These are phyloP conservation scores for Syngnathus floridae DNA, from an alignment of 2,113 vertebrate genomes.

Conservation along the genomic window DNA sequence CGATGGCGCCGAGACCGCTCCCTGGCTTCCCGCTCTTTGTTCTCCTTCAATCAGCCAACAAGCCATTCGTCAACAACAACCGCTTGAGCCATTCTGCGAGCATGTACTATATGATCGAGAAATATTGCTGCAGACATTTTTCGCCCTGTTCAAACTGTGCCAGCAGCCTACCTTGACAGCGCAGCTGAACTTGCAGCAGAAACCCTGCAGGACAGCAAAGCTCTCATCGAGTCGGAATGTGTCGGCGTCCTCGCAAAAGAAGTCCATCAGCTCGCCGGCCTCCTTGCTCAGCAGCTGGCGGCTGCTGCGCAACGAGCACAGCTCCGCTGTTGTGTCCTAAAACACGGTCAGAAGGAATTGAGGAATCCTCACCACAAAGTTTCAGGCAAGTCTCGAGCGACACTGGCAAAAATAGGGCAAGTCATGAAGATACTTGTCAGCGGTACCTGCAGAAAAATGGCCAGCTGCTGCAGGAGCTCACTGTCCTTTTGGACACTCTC, in stretches of 20 bases:
- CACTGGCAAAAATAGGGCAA: neutral
- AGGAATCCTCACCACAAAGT: neutral
- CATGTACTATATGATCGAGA: no score
- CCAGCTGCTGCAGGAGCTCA: slow-evolving; percentile 50
- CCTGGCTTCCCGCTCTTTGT: slow-evolving; percentile 74
- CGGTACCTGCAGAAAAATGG: slow-evolving; percentile 52
- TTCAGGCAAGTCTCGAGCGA: neutral
- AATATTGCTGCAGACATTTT: no score
- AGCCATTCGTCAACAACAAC: neutral
- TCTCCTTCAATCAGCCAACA: slow-evolving; percentile 70
- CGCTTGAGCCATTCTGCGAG: neutral
- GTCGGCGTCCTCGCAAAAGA: slow-evolving; percentile 58
- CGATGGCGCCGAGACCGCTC: slow-evolving; percentile 71
- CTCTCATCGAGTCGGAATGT: slow-evolving; percentile 52
- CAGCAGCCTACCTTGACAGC: slow-evolving; percentile 34
- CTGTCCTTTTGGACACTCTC: slow-evolving; percentile 37
- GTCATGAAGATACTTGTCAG: neutral
- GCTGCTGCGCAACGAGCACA: slow-evolving; percentile 18
- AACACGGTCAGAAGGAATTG: neutral
- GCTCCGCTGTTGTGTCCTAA: slow-evolving; percentile 26
- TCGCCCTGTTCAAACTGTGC: no score
- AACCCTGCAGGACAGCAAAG: slow-evolving; percentile 44
- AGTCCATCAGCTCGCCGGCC: slow-evolving; percentile 40
- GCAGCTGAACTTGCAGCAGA: slow-evolving; percentile 42
- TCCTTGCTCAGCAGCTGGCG: slow-evolving; percentile 45